phyloP scores from a whole-genome alignment of 2,113 vertebrate species.

The Copsychus sechellarum region DNA sequence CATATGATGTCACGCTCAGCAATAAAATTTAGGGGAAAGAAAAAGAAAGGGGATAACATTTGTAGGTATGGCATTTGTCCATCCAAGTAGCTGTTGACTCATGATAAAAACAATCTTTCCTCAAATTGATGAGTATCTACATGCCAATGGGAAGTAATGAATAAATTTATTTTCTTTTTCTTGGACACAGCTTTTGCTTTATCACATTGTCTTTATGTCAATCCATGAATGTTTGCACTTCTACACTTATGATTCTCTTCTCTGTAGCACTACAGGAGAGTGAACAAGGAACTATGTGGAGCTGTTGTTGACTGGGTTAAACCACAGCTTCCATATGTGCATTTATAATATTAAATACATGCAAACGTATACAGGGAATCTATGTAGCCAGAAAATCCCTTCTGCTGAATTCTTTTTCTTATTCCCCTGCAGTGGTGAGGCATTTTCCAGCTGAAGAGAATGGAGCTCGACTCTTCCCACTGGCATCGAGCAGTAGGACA shows the following conservation, averaged over 20 bases:
- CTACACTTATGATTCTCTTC: background rate
- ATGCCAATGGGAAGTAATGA: background rate
- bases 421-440: background rate
- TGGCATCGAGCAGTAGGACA: background rate
- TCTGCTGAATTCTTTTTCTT: background rate
- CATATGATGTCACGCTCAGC: background rate
- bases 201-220: background rate
- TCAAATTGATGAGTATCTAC: background rate
- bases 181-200: background rate
- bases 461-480: background rate
- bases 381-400: background rate
- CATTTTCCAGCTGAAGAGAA: background rate
- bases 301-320: fast-evolving
- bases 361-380: background rate
- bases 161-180: background rate
- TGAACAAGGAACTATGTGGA: background rate
- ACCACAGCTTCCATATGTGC: background rate
- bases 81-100: background rate
- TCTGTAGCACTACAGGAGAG: background rate
- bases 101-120: background rate
- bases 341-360: background rate
- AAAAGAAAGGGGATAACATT: background rate
- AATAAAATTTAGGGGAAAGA: background rate
- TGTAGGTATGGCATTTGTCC: background rate
- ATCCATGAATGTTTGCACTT: background rate